Conservation (phyloP, 2,797 vertebrate genomes). For the Molossus molossus region DNA sequence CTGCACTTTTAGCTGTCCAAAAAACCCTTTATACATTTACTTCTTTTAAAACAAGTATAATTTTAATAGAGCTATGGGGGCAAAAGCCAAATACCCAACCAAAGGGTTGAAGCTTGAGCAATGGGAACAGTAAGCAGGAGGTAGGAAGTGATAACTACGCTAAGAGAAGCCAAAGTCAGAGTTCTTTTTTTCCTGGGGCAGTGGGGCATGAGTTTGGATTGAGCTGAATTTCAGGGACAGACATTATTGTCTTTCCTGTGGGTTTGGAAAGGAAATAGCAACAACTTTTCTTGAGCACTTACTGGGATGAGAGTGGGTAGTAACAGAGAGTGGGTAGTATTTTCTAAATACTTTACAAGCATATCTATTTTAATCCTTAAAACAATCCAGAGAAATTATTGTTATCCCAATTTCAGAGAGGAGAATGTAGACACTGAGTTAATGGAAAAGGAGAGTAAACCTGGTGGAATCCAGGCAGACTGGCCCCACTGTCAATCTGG, state of each 20-base stretch:
- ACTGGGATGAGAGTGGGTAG: background rate
- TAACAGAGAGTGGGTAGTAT: background rate
- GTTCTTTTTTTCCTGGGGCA: background rate
- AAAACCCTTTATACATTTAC: background rate
- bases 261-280: conserved; percentile 12
- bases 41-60: conserved; percentile 47
- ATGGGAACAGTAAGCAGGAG: background rate
- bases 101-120: background rate
- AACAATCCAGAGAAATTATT: background rate
- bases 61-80: conserved; percentile 8
- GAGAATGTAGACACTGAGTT: background rate
- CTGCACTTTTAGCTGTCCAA: conserved; percentile 51
- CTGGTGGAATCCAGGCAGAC: background rate
- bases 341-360: background rate
- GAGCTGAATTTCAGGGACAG: background rate
- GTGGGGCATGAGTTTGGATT: background rate
- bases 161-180: background rate
- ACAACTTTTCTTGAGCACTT: background rate
- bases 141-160: background rate
- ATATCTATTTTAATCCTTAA: conserved; percentile 11
- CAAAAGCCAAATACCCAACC: background rate
- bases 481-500: background rate
- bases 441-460: conserved; percentile 3
- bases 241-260: background rate
- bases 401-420: background rate